Evolutionary conservation across 2,797 vertebrate genomes (phyloP), one percentile per base, ranked within the genome.

Genomic region (Sebastes diploproa): DNA sequence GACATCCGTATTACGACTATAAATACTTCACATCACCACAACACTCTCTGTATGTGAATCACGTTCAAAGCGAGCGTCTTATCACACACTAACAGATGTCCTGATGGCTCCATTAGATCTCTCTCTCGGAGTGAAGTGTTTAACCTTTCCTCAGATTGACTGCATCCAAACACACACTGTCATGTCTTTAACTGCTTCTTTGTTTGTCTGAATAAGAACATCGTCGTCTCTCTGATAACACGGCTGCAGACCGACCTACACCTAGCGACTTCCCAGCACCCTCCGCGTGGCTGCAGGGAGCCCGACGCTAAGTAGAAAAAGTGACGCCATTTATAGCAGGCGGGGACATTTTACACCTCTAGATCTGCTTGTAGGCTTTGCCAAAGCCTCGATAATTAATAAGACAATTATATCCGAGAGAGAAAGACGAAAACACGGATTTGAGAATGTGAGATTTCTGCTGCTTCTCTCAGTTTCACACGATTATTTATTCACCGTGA

Each of bases 91-190:
- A 55, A 52, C 84, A 89, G 77, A 74, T 12, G 77, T 60, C 46
- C 18, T 9, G 36, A 38, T 7, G 12, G 6, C 62, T 50, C 27
- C 3, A 52, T 12, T 64, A 1, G 2, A 22, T 27, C 73, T 70
- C 61, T 3, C 55, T n/a, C 38, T 42, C 36, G 13, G 55, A 18
- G n/a, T 66, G 69, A 72, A 72, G 77, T 10, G 71, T 80, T 78
- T 80, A 72, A 86, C 87, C 84, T 86, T 75, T 42, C 73, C 70
- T 69, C 63, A 4, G 71, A 73, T 1, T 7, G 77, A 58, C 78
- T 55, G 66, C 56, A 4, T 77, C 32, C 6, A n/a, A 84, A 65
- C 54, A 1, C 30, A 46, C 1, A 1, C 46, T 29, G 64, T 71
- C 30, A 10, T 9, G 50, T 55, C 3, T 62, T 3, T 55, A 14